phyloP scores from a whole-genome alignment of 2,888 invertebrate genomes.

The Sphaerophoria rueppellii region DNA sequence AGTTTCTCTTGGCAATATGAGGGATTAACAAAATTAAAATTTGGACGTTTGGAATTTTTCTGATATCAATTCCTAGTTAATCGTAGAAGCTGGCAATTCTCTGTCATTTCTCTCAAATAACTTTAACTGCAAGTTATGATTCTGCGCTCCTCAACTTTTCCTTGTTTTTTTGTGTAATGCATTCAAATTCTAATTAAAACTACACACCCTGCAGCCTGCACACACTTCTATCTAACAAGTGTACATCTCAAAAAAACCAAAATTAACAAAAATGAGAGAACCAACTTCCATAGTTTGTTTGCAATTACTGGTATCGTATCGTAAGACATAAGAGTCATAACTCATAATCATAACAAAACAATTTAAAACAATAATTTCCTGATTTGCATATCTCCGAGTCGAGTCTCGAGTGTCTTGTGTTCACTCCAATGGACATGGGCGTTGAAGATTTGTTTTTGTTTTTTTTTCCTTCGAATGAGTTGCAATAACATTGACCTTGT shows the following conservation, averaged over 20 bases:
- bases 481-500: conserved; percentile 55
- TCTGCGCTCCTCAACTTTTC: conserved; percentile 44
- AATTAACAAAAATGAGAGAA: conserved; percentile 15
- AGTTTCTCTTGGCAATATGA: too few relatives aligned
- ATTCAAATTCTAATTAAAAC: neutral
- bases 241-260: conserved; percentile 5
- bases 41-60: too few relatives aligned
- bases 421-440: neutral
- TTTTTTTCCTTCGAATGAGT: conserved; percentile 4
- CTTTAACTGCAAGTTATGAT: neutral
- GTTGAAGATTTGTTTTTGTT: neutral
- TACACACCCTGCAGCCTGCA: conserved; percentile 10
- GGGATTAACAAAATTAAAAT: too few relatives aligned
- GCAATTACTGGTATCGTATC: neutral
- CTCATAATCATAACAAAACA: neutral
- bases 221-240: conserved; percentile 32
- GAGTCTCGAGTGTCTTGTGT: neutral
- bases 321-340: neutral
- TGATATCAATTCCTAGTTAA: too few relatives aligned
- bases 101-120: neutral
- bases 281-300: too few relatives aligned
- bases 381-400: neutral
- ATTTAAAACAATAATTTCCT: neutral
- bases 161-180: too few relatives aligned
- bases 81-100: conserved; percentile 38